A percentile compares a stretch with the other conserved stretches of the same genome.
Evolutionary conservation across 2,113 vertebrate genomes (phyloP).

Genomic region (Cygnus atratus): DNA sequence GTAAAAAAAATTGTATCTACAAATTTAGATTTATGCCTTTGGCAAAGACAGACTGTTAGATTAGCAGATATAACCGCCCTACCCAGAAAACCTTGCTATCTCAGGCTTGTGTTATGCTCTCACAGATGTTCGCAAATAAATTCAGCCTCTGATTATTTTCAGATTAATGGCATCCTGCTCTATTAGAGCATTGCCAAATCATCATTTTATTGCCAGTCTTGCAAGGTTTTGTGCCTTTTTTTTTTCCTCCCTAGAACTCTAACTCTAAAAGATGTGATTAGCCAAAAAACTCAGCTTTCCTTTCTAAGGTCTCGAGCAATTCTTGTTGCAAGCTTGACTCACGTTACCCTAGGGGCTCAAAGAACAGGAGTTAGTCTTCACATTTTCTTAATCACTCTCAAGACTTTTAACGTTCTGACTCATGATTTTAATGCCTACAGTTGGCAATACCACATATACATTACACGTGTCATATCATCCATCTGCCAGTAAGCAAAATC

Average conservation of each 20-base stretch:
- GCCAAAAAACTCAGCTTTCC: neutral
- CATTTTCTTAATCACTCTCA: slow-evolving; percentile 43
- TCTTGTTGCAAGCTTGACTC: neutral
- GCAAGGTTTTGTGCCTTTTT: neutral
- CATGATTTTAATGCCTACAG: slow-evolving; percentile 55
- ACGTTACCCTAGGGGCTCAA: neutral
- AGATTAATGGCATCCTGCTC: slow-evolving; percentile 57
- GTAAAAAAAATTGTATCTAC: neutral
- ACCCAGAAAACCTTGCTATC: slow-evolving; percentile 10
- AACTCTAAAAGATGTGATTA: neutral
- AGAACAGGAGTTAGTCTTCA: slow-evolving; percentile 37
- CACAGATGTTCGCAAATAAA: slow-evolving; percentile 63
- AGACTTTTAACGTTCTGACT: slow-evolving; percentile 54
- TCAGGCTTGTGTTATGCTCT: neutral
- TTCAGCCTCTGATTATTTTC: slow-evolving; percentile 34
- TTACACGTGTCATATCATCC: slow-evolving; percentile 45
- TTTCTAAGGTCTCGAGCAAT: neutral
- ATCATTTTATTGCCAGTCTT: slow-evolving; percentile 34
- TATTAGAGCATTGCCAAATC: slow-evolving; percentile 33
- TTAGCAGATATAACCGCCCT: neutral
- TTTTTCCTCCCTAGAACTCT: neutral
- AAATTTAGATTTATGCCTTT: slow-evolving; percentile 43
- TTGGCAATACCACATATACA: slow-evolving; percentile 34
- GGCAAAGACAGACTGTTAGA: slow-evolving; percentile 13
- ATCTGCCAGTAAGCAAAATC: slow-evolving; percentile 58